Evolutionary conservation across 2,797 vertebrate species (phyloP), one percentile per base, ranked within the genome.

Genomic region (Knipowitschia caucasica): DNA sequence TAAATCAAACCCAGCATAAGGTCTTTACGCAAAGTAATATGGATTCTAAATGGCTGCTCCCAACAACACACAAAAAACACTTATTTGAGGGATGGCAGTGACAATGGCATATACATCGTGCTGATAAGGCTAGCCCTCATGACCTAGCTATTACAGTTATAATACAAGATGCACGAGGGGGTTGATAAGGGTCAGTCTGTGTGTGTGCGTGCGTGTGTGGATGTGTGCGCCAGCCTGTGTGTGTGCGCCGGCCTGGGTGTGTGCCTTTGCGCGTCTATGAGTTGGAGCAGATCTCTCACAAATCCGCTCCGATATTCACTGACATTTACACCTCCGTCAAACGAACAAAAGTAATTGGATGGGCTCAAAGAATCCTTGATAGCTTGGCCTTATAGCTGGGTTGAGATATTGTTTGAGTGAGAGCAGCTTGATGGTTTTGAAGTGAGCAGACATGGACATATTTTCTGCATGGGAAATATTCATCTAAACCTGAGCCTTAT

Each of bases 331-430:
- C 45, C 73, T 31, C 15, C 49, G 47, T 55, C 59, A 66, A 26
- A 73, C 66, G 70, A 82, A 75, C 59, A 82, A 71, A 74, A 55
- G 62, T 73, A 78, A 83, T 71, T 75, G 62, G 59, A 70, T 77
- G 34, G 60, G 50, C 46, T 61, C 6, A 25, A 55, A 54, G 59
- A 61, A 50, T 24, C 42, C 50, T 21, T 50, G 56, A 69, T 61
- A 52, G 50, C 46, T 31, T 65, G 45, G 59, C 56, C 21, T 76
- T 68, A 59, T 65, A 64, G 36, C 65, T 45, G 29, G n/a, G 33
- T 23, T 65, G 61, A 65, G 57, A 75, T 70, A 67, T 64, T 61
- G 50, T 71, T 61, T 66, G 56, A 77, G 53, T 55, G 42, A 2
- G 3, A 23, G 61, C 52, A 5, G 7, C 29, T 38, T 75, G 75